phyloP scores from a whole-genome alignment of 2,797 vertebrate species.

The Sebastes matsubarae region DNA sequence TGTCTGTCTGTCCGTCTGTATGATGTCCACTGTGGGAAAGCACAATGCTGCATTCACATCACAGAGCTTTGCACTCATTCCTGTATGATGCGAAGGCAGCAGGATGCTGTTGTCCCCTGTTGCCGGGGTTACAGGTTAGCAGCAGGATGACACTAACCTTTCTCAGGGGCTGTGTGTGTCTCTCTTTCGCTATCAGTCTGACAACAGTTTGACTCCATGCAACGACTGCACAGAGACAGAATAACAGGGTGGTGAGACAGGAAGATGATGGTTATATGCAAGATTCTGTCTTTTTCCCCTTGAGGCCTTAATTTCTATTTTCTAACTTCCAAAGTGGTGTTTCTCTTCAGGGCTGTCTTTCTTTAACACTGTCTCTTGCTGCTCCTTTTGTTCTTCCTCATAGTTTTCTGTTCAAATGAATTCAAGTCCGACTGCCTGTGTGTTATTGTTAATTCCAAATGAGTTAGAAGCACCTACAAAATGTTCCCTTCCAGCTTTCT shows the following conservation, averaged over 20 bases:
- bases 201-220: neutral
- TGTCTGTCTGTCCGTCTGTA: neutral
- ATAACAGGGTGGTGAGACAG: neutral
- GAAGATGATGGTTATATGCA: slow-evolving; percentile 51
- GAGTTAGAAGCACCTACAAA: neutral
- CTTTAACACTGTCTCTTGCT: slow-evolving; percentile 9
- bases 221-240: slow-evolving; percentile 10
- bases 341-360: slow-evolving; percentile 50
- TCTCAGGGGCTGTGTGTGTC: slow-evolving; percentile 43
- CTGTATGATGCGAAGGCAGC: slow-evolving; percentile 21
- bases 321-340: slow-evolving; percentile 56
- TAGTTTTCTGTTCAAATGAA: neutral
- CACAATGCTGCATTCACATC: slow-evolving; percentile 6
- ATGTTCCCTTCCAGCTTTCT: neutral
- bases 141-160: slow-evolving; percentile 37
- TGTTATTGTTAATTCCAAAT: neutral
- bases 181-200: neutral
- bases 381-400: slow-evolving; percentile 14
- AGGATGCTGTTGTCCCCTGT: neutral
- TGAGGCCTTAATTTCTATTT: slow-evolving; percentile 74
- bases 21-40: neutral
- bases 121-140: slow-evolving; percentile 9
- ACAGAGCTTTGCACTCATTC: neutral
- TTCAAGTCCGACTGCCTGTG: neutral
- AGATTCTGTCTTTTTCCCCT: slow-evolving; percentile 44